phyloP scores from a whole-genome alignment of 2,888 invertebrate species.

The Cryptocephalus moraei region DNA sequence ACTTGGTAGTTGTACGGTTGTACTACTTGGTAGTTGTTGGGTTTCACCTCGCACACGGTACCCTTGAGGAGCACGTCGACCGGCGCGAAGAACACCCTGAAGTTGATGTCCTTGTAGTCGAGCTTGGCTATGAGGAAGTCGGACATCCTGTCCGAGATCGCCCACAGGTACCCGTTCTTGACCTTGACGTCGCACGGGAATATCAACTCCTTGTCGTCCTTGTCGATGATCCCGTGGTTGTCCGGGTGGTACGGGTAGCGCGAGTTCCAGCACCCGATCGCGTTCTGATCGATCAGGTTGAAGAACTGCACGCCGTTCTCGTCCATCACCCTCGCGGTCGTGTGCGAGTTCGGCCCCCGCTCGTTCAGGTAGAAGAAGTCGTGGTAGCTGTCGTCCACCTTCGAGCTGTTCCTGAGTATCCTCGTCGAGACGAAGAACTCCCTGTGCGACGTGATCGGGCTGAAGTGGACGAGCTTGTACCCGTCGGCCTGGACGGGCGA shows the following conservation, averaged over 20 bases:
- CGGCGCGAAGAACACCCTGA: conserved; percentile 63
- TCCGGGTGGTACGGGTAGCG: conserved; percentile 43
- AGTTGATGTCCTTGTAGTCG: conserved; percentile 68
- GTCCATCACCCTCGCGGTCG: conserved; percentile 65
- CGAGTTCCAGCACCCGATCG: conserved; percentile 70
- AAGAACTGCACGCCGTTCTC: conserved; percentile 66
- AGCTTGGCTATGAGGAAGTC: conserved; percentile 56
- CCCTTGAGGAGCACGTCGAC: conserved; percentile 54
- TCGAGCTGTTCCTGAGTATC: conserved; percentile 57
- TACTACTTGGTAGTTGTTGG: neutral
- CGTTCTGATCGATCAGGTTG: conserved; percentile 70
- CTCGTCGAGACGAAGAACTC: conserved; percentile 72
- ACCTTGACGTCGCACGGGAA: conserved; percentile 74
- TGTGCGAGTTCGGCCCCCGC: conserved; percentile 57
- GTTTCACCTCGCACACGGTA: conserved; percentile 55
- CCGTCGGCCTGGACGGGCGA: conserved; percentile 58
- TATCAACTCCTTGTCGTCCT: conserved; percentile 63
- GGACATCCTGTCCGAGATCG: conserved; percentile 74
- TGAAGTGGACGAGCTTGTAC: conserved; percentile 64
- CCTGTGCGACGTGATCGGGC: conserved; percentile 65
- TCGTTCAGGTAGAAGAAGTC: conserved; percentile 58
- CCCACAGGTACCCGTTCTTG: conserved; percentile 61
- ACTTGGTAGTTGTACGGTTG: neutral
- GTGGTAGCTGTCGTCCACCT: conserved; percentile 57
- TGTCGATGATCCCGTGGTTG: conserved; percentile 60